phyloP scores from a whole-genome alignment of 2,888 invertebrate genomes.

The Oscheius myriophilus region DNA sequence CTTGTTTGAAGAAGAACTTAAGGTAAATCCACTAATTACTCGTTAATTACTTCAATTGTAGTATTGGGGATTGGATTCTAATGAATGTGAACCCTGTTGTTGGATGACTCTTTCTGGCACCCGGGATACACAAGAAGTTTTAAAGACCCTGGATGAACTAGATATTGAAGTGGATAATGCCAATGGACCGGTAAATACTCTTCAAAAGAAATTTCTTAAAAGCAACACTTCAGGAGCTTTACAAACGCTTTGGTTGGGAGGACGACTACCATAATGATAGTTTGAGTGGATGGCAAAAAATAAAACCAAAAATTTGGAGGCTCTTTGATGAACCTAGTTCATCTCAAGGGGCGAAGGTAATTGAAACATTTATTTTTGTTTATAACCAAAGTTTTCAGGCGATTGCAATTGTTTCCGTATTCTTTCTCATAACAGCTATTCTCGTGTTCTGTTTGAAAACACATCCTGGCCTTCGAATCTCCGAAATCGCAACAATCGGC shows the following conservation, averaged over 20 bases:
- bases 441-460: conserved; percentile 95
- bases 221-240: conserved; percentile 55
- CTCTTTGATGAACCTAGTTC: conserved; percentile 99
- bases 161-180: conserved; percentile 65
- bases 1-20: conserved; percentile 96
- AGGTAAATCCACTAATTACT: conserved; percentile 76
- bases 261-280: conserved; percentile 90
- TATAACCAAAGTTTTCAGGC: conserved; percentile 78
- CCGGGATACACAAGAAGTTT: conserved; percentile 80
- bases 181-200: conserved; percentile 53
- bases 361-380: neutral
- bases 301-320: conserved; percentile 98
- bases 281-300: conserved; percentile 83
- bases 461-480: conserved; percentile 88
- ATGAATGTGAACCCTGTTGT: conserved; percentile 92
- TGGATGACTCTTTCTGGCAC: conserved; percentile 81
- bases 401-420: conserved; percentile 89
- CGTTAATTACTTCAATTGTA: conserved; percentile 35
- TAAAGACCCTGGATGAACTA: conserved; percentile 67
- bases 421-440: conserved; percentile 95
- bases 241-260: conserved; percentile 93
- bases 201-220: neutral
- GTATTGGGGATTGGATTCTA: conserved; percentile 94
- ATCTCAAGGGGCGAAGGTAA: conserved; percentile 88
- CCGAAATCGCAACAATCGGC: conserved; percentile 44